Conservation (phyloP, 2,888 invertebrate species). For the Phortica okadai region DNA sequence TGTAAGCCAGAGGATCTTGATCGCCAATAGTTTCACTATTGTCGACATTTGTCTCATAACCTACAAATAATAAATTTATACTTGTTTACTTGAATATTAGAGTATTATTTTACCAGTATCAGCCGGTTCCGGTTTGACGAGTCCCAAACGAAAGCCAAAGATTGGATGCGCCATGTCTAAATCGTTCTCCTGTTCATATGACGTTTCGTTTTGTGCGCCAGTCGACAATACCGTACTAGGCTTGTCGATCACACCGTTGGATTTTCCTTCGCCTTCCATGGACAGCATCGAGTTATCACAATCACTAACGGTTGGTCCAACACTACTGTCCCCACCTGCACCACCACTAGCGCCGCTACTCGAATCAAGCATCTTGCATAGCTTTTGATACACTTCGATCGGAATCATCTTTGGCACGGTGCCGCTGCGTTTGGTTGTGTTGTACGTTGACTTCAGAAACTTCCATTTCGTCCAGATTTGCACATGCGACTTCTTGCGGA, state of each 20-base stretch:
- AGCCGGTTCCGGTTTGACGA: conserved; percentile 71
- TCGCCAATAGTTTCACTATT: conserved; percentile 48
- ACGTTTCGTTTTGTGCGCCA: conserved; percentile 32
- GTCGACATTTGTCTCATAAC: conserved; percentile 59
- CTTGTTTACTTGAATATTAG: neutral
- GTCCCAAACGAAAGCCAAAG: conserved; percentile 73
- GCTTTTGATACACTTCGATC: conserved; percentile 65
- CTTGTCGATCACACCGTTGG: conserved; percentile 34
- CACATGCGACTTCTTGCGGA: conserved; percentile 72
- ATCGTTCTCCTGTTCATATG: conserved; percentile 40
- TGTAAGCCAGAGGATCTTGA: conserved; percentile 51
- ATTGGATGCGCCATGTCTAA: conserved; percentile 72
- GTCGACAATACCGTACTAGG: conserved; percentile 32
- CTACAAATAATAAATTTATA: conserved; percentile 44
- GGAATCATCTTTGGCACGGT: conserved; percentile 72
- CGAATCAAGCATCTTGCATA: conserved; percentile 65
- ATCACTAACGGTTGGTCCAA: conserved; percentile 50
- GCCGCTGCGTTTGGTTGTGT: conserved; percentile 73
- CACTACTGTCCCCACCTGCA: conserved; percentile 36
- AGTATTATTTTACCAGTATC: conserved; percentile 53
- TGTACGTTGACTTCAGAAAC: conserved; percentile 75
- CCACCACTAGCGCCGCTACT: conserved; percentile 33
- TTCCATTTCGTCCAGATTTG: conserved; percentile 77
- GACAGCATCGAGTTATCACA: conserved; percentile 58
- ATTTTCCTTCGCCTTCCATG: conserved; percentile 57